Evolutionary conservation across 1,140 invertebrate species (phyloP).

Genomic region (Apolygus lucorum): DNA sequence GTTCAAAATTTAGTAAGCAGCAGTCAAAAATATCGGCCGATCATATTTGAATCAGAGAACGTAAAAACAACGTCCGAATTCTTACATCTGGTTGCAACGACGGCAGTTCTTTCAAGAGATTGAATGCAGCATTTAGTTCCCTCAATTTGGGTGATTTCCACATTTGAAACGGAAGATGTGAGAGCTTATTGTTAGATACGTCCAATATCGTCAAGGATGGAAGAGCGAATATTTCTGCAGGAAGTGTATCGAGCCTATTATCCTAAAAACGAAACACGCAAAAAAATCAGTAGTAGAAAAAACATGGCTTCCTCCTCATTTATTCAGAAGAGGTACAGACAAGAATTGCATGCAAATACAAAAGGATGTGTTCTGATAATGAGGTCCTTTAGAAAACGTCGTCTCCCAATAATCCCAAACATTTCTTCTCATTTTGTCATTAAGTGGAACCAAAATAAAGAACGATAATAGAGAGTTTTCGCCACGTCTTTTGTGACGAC

Average conservation of each 20-base stretch:
- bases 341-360: too few relatives aligned
- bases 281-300: too few relatives aligned
- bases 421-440: too few relatives aligned
- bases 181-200: conserved; percentile 90
- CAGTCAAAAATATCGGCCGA: too few relatives aligned
- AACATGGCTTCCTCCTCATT: not conserved
- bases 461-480: too few relatives aligned
- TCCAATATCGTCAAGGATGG: conserved; percentile 74
- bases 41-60: too few relatives aligned
- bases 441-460: too few relatives aligned
- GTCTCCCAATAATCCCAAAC: too few relatives aligned
- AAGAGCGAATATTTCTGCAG: conserved; percentile 70
- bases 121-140: conserved; percentile 85
- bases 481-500: too few relatives aligned
- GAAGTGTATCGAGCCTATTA: conserved; percentile 73
- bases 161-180: conserved; percentile 69
- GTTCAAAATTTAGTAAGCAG: too few relatives aligned
- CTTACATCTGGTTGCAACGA: conserved; percentile 38
- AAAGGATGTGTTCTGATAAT: too few relatives aligned
- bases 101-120: conserved; percentile 77
- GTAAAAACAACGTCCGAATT: not conserved
- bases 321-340: not conserved
- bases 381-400: too few relatives aligned
- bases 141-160: conserved; percentile 84
- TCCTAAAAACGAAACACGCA: conserved; percentile 60